Percentiles rank a stretch among this genome's conserved stretches.
Evolutionary conservation across 1,140 invertebrate species (phyloP).

Genomic region (Drosophila tsacasi): DNA sequence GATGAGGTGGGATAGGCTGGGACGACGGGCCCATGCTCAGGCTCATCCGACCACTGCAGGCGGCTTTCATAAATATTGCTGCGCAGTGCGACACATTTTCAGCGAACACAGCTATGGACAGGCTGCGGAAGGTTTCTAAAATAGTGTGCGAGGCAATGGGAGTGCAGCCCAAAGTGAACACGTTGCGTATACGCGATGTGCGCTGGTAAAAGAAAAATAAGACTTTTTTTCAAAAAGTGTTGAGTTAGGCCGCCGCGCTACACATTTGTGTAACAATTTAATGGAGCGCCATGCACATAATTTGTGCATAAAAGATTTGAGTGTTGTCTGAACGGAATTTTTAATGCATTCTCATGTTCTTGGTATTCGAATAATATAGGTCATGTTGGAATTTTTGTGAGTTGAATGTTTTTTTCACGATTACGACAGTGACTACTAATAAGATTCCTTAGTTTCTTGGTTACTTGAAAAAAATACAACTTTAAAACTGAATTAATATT

Average conservation of each 20-base stretch:
- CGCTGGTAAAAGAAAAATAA: background rate
- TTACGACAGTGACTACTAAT: background rate
- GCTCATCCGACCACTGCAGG: conserved; percentile 45
- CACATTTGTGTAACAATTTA: background rate
- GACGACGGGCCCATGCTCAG: background rate
- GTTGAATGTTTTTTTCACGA: background rate
- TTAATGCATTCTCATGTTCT: background rate
- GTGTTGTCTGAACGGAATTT: background rate
- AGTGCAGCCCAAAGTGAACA: conserved; percentile 13
- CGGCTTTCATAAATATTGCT: conserved; percentile 36
- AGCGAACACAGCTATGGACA: conserved; percentile 12
- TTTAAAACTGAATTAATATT: too few relatives aligned
- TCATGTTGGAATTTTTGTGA: background rate
- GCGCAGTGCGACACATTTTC: conserved; percentile 47
- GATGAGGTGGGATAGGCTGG: conserved; percentile 1
- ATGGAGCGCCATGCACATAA: background rate
- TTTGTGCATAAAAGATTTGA: background rate
- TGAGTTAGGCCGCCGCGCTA: background rate
- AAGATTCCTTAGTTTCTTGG: background rate
- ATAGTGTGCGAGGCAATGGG: conserved; percentile 32
- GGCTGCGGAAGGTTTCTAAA: conserved; percentile 32
- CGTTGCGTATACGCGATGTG: conserved; percentile 43
- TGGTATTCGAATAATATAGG: background rate
- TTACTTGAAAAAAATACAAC: too few relatives aligned
- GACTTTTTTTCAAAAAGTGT: background rate